Conservation (phyloP, 2,888 invertebrate species). For the Drosophila testacea region DNA sequence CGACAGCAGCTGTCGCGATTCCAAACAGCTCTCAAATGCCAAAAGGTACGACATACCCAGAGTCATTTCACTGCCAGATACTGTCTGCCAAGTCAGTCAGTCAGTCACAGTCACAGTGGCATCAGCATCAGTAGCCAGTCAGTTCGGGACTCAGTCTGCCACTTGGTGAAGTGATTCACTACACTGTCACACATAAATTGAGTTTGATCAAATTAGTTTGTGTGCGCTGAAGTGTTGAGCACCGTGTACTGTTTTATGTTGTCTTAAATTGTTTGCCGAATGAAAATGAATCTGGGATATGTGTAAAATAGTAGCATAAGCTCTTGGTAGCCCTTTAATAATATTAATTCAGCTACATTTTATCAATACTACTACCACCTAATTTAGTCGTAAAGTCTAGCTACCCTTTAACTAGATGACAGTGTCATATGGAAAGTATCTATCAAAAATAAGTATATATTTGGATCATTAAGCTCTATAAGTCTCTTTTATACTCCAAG, state of each 20-base stretch:
- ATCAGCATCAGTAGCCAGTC: conserved; percentile 19
- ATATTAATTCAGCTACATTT: not conserved
- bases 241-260: conserved; percentile 41
- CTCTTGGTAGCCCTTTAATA: not conserved
- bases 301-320: not conserved
- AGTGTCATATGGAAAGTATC: too few species aligned
- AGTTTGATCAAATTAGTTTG: conserved; percentile 74
- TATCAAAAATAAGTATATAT: too few species aligned
- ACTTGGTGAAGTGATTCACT: conserved; percentile 25
- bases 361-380: too few species aligned
- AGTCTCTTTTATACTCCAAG: too few species aligned
- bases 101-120: conserved; percentile 10
- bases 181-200: conserved; percentile 56
- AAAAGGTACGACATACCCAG: conserved; percentile 59
- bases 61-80: conserved; percentile 47
- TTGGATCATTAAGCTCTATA: too few species aligned
- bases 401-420: too few species aligned
- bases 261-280: conserved; percentile 49
- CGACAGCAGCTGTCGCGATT: conserved; percentile 76
- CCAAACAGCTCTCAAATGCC: conserved; percentile 71
- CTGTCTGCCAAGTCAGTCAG: conserved; percentile 28
- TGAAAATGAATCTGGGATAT: not conserved
- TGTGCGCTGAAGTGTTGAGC: conserved; percentile 45
- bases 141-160: conserved; percentile 10
- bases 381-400: too few species aligned